These are phyloP conservation scores for Teleopsis dalmanni DNA, from an alignment of 1,140 invertebrate species.

Conservation along the genomic window DNA sequence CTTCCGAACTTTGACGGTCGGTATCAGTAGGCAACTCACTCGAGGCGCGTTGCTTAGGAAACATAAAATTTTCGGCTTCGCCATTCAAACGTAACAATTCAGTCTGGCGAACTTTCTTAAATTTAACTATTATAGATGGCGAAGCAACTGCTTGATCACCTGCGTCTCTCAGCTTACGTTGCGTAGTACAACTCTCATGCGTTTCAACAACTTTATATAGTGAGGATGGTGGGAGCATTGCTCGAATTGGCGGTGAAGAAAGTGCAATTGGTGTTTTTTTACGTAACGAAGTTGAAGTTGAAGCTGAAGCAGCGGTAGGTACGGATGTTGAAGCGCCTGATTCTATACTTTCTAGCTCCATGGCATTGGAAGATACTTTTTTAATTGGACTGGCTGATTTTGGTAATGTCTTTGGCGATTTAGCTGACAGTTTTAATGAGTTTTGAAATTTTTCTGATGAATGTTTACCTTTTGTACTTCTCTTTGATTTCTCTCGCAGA, in stretches of 20 bases:
- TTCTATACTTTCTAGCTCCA: background rate
- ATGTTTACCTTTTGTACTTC: conserved; percentile 37
- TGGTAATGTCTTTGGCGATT: conserved; percentile 13
- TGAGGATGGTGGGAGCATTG: conserved; percentile 35
- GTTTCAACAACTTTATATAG: conserved; percentile 38
- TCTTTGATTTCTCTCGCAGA: conserved; percentile 33
- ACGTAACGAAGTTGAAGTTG: conserved; percentile 14
- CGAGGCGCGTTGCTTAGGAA: conserved; percentile 56
- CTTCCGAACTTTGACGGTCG: conserved; percentile 43
- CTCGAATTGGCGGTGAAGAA: conserved; percentile 31
- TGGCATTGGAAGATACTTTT: conserved; percentile 8
- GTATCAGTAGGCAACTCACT: conserved; percentile 42
- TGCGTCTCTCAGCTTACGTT: conserved; percentile 15
- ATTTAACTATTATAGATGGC: conserved; percentile 60
- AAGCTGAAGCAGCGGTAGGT: conserved; percentile 14
- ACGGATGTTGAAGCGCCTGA: conserved; percentile 16
- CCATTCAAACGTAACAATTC: conserved; percentile 67
- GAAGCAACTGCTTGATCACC: conserved; percentile 24
- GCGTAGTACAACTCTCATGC: conserved; percentile 21
- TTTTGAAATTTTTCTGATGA: conserved; percentile 34
- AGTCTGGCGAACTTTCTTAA: conserved; percentile 61
- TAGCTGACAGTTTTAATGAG: conserved; percentile 14
- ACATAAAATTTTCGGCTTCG: conserved; percentile 78
- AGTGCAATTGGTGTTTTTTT: conserved; percentile 23
- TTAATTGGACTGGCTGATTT: conserved; percentile 9